phyloP scores from a whole-genome alignment of 2,113 vertebrate species.

The Illadopsis cleaveri region DNA sequence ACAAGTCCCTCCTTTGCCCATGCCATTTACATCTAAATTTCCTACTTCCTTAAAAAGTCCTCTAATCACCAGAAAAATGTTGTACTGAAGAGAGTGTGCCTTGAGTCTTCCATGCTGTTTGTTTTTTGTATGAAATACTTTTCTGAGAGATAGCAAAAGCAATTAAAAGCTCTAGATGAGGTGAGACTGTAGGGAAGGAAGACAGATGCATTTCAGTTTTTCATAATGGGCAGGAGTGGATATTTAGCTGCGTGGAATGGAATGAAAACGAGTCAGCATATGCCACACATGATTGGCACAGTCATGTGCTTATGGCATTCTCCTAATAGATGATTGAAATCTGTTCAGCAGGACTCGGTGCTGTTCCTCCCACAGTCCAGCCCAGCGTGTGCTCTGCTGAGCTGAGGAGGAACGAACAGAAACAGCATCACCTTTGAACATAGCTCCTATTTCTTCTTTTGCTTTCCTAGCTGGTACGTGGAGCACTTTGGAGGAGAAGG shows the following conservation, averaged over 20 bases:
- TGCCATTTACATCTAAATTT: background rate
- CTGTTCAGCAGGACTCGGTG: fast-evolving
- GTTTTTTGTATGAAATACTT: background rate
- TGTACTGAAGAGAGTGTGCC: conserved; percentile 23
- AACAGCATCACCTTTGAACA: background rate
- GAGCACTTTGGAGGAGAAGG: background rate
- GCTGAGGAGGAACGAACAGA: background rate
- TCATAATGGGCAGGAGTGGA: background rate
- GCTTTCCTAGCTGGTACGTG: background rate
- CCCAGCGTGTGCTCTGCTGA: background rate
- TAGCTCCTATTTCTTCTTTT: background rate
- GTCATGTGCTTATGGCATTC: background rate
- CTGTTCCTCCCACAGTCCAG: background rate
- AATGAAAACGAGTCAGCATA: background rate
- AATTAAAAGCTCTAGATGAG: background rate
- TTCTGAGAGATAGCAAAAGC: background rate
- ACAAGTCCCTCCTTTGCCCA: background rate
- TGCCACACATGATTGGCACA: background rate
- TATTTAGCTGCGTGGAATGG: background rate
- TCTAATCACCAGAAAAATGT: background rate
- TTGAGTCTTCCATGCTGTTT: conserved; percentile 32
- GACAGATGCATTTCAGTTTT: background rate
- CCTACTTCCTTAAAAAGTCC: background rate
- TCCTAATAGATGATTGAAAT: background rate
- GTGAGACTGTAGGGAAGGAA: background rate